A percentile compares a stretch with the other conserved stretches of the same genome.
Conservation (phyloP, 2,888 invertebrate genomes). For the Netelia fuscicornis region DNA sequence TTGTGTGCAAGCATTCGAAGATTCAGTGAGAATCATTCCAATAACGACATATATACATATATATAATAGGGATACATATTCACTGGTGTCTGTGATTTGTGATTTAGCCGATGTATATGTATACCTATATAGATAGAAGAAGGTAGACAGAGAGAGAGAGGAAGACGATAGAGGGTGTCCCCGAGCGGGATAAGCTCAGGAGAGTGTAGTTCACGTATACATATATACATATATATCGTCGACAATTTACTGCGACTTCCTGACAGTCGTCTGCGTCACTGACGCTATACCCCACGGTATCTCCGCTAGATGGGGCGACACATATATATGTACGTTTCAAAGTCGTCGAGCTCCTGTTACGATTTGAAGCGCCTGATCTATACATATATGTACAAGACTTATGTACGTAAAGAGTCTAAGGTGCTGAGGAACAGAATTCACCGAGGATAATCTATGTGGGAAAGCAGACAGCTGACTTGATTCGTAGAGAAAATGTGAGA, state of each 20-base stretch:
- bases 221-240: constrained; percentile 56
- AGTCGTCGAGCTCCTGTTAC: constrained; percentile 44
- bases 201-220: constrained; percentile 44
- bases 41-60: constrained; percentile 21
- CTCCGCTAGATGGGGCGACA: constrained; percentile 28
- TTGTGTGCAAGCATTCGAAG: constrained; percentile 22
- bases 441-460: constrained; percentile 81
- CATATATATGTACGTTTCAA: constrained; percentile 17
- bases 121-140: constrained; percentile 57
- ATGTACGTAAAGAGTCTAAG: constrained; percentile 37
- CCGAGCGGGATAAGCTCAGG: constrained; percentile 53
- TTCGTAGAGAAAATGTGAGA: constrained; percentile 68
- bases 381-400: neutral
- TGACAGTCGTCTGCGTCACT: constrained; percentile 74
- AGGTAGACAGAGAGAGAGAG: constrained; percentile 26
- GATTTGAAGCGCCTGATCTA: neutral
- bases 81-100: constrained; percentile 75
- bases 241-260: constrained; percentile 76
- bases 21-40: constrained; percentile 58
- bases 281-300: constrained; percentile 39
- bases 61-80: constrained; percentile 45
- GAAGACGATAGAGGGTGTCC: constrained; percentile 45
- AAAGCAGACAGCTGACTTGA: constrained; percentile 78
- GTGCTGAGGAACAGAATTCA: constrained; percentile 74
- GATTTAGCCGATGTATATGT: constrained; percentile 63